phyloP scores from a whole-genome alignment of 2,797 vertebrate species.

The Sylvilagus floridanus region DNA sequence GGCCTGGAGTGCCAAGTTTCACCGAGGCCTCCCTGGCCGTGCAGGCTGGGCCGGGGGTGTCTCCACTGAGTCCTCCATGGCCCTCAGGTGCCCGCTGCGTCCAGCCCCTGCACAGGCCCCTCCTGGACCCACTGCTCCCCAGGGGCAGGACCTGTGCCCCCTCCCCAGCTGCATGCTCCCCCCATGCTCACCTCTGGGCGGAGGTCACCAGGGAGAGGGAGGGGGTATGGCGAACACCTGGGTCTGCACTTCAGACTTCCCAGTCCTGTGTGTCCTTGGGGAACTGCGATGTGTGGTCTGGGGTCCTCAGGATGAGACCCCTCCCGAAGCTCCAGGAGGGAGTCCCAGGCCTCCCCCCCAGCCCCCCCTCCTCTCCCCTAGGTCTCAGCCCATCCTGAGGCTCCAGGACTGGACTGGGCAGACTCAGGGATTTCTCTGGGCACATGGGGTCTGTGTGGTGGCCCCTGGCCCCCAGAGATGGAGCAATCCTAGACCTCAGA shows the following conservation, averaged over 20 bases:
- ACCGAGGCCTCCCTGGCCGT: background rate
- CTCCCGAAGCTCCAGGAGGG: background rate
- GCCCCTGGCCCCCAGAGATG: no score
- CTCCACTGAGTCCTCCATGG: background rate
- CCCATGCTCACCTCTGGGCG: background rate
- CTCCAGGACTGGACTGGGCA: background rate
- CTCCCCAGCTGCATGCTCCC: background rate
- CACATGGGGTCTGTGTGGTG: background rate
- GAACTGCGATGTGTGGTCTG: no score
- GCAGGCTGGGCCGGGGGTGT: background rate
- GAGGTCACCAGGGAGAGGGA: background rate
- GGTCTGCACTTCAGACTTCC: background rate
- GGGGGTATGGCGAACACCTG: background rate
- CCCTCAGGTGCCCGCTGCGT: background rate
- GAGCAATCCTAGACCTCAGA: no score
- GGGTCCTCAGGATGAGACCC: background rate
- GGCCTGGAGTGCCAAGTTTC: background rate
- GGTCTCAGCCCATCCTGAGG: background rate
- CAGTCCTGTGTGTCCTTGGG: background rate
- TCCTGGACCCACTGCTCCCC: background rate
- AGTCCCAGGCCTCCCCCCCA: background rate
- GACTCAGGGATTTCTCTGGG: background rate
- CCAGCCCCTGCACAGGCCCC: background rate
- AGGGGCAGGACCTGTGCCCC: background rate
- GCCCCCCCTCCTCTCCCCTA: background rate